These are phyloP conservation scores for Porites lutea DNA, from an alignment of 64 coral and sea anemone species.

Conservation along the genomic window DNA sequence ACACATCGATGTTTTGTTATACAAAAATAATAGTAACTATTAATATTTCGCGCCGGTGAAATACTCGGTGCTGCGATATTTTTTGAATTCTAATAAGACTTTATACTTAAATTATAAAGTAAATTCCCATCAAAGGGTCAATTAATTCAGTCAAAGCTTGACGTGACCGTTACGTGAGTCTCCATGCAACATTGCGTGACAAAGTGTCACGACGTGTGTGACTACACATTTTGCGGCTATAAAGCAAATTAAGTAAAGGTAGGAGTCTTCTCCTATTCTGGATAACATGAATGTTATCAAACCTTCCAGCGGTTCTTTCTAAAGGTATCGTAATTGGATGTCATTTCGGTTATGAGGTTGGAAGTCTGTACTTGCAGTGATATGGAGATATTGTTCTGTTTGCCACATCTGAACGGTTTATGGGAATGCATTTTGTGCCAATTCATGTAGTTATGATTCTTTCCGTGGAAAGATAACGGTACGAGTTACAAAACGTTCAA, in stretches of 20 bases:
- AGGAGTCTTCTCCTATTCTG: neutral
- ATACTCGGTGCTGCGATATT: slow-evolving; percentile 8
- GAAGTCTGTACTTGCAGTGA: too few species aligned
- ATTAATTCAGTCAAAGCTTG: neutral
- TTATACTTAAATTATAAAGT: slow-evolving; percentile 6
- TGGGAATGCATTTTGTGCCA: neutral
- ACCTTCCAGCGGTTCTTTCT: too few species aligned
- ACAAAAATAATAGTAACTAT: slow-evolving; percentile 1
- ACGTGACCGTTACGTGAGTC: neutral
- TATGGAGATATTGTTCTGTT: neutral
- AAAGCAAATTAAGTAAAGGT: neutral
- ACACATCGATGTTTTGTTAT: neutral
- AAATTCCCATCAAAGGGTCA: neutral
- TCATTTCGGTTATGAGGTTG: too few species aligned
- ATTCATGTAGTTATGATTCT: neutral
- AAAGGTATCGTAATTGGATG: too few species aligned
- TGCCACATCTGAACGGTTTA: neutral
- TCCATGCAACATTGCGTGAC: neutral
- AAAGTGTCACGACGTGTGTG: too few species aligned
- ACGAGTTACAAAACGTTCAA: neutral
- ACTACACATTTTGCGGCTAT: too few species aligned
- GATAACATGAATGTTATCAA: neutral
- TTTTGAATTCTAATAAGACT: slow-evolving; percentile 23
- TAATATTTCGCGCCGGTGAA: neutral
- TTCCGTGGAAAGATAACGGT: neutral